These are phyloP conservation scores for Ailurus styani DNA, from an alignment of 2,113 vertebrate species.

Conservation along the genomic window DNA sequence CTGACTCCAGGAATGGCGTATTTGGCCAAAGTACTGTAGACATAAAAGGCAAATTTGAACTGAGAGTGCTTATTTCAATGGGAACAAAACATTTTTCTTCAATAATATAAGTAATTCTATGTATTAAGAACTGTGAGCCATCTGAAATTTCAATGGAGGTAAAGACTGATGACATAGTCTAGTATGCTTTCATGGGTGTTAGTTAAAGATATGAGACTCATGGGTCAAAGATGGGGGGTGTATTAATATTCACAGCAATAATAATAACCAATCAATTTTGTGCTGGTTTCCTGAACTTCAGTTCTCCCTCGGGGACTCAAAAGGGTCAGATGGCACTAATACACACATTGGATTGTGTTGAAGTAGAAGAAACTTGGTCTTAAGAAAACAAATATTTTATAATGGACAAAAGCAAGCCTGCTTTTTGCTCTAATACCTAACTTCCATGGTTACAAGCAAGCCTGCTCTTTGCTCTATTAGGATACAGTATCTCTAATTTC, in stretches of 20 bases:
- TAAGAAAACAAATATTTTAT: neutral
- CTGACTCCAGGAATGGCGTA: neutral
- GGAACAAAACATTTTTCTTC: neutral
- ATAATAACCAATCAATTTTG: neutral
- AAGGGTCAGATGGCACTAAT: neutral
- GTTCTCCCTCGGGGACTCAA: neutral
- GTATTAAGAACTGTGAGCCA: neutral
- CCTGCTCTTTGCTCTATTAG: neutral
- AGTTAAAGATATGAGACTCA: neutral
- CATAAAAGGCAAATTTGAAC: neutral
- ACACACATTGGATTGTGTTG: neutral
- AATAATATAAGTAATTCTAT: neutral
- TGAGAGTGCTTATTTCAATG: neutral
- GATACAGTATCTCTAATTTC: neutral
- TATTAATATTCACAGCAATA: neutral
- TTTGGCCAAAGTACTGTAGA: neutral
- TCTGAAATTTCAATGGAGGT: neutral
- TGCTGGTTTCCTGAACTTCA: neutral
- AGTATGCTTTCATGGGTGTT: neutral
- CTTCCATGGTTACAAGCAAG: neutral
- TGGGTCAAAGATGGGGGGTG: neutral
- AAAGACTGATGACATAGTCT: neutral
- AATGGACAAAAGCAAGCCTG: neutral
- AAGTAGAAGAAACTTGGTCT: neutral
- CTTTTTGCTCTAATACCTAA: neutral